These are phyloP conservation scores for Lepus europaeus DNA, from an alignment of 2,113 vertebrate genomes.

Conservation along the genomic window DNA sequence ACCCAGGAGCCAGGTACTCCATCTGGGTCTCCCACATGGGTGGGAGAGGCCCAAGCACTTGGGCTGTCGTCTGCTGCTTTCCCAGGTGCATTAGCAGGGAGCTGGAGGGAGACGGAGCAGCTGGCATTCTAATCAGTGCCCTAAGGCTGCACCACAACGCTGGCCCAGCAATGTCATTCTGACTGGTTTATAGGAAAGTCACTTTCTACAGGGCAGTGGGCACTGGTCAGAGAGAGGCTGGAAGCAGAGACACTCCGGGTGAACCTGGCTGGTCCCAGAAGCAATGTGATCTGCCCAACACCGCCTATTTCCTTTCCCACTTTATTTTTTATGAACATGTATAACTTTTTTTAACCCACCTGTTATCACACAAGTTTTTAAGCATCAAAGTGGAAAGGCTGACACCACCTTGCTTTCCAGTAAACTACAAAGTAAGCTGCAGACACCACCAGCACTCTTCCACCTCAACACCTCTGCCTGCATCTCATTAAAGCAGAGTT, in stretches of 20 bases:
- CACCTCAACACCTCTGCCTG: not conserved
- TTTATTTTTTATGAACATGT: not conserved
- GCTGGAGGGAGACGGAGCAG: no score
- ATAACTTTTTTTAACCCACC: not conserved
- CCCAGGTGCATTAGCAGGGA: no score
- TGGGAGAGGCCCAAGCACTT: no score
- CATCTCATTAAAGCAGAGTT: not conserved
- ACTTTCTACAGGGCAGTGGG: not conserved
- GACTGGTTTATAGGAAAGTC: not conserved
- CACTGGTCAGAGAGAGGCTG: not conserved
- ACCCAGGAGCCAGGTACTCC: no score
- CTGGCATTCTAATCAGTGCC: no score
- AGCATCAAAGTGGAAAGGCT: constrained; percentile 2
- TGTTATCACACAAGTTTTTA: not conserved
- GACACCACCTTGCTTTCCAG: not conserved
- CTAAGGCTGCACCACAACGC: no score
- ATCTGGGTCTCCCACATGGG: no score
- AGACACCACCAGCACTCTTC: not conserved
- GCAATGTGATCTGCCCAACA: not conserved
- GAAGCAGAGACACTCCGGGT: not conserved
- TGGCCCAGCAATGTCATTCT: no score
- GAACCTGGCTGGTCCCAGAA: not conserved
- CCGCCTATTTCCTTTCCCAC: not conserved
- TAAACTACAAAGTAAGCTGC: not conserved
- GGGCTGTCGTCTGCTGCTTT: no score